Evolutionary conservation across 2,113 vertebrate genomes (phyloP), one percentile per base, ranked within the genome.

Genomic region (Epinephelus lanceolatus): DNA sequence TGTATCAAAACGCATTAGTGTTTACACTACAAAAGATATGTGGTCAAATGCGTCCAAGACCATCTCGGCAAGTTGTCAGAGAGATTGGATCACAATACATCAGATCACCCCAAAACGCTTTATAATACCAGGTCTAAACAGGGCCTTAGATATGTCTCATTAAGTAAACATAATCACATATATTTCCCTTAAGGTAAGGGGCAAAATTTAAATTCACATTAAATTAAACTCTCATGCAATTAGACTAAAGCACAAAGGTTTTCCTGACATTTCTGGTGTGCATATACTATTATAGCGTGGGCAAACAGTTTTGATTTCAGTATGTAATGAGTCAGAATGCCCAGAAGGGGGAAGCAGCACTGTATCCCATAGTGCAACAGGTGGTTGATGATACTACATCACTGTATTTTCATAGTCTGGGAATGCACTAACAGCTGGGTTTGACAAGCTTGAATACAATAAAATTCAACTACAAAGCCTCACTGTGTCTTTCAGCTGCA

Each of bases 291-390:
- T 11, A 6, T 1, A 2, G 40, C 23, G 4, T 10, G 2, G 2
- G 11, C 5, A n/a, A 59, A 37, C 30, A 5, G 14, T 12, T 65
- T 57, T 0, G 5, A 13, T 7, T 49, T 11, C 0, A 4, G 18
- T 23, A 3, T 88, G 88, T 76, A 82, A 78, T 75, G 67, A 67
- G 3, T 49, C 12, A 15, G 6, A 18, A n/a, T 30, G 11, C 1
- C 79, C 93, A 91, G 81, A 67, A 92, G 93, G 69, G 77, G 90
- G 92, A 42, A 71, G 67, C 85, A 88, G 74, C 27, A 68, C 15
- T 5, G 10, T 33, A n/a, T 76, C 52, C n/a, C 78, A 78, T 3
- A 14, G 55, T 55, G 51, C 83, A 87, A 87, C 83, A 90, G 76
- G 75, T 82, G 75, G 77, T 27, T 19, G 25, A 18, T 0, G 1